Percentiles rank a stretch among this genome's conserved stretches.
Conservation (phyloP, 2,113 vertebrate species). For the Shinisaurus crocodilurus region DNA sequence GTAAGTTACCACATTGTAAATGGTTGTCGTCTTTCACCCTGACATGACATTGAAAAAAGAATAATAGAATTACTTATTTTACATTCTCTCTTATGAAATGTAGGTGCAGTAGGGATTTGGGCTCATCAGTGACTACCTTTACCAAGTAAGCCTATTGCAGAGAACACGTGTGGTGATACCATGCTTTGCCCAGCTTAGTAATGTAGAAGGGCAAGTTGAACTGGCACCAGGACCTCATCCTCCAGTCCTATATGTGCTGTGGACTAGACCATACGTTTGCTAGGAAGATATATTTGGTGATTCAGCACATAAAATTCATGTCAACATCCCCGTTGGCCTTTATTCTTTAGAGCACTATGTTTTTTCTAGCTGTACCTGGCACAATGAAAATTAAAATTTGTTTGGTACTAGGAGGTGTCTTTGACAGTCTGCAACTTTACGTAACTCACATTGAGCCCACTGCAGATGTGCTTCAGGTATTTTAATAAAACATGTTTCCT, state of each 20-base stretch:
- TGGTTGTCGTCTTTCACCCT: not conserved
- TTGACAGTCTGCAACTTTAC: constrained; percentile 22
- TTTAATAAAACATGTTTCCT: constrained; percentile 46
- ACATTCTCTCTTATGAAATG: not conserved
- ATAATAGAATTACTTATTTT: not conserved
- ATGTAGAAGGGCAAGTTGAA: not conserved
- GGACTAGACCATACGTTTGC: not conserved
- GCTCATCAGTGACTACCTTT: not conserved
- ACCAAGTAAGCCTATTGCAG: not conserved
- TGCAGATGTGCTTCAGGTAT: constrained; percentile 6
- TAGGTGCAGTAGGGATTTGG: not conserved
- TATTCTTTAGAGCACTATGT: not conserved
- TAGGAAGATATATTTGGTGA: not conserved
- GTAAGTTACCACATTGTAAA: not conserved
- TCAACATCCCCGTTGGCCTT: not conserved
- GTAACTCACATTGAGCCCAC: constrained; percentile 25
- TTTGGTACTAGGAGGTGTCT: constrained; percentile 10
- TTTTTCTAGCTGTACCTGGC: constrained; percentile 17
- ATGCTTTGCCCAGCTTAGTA: not conserved
- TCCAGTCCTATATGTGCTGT: not conserved
- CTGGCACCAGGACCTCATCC: not conserved
- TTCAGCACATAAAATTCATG: not conserved
- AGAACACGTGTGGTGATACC: too few relatives aligned
- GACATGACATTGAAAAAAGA: not conserved
- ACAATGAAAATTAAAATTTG: constrained; percentile 5